Evolutionary conservation across 1,140 invertebrate genomes (phyloP), one percentile per base, ranked within the genome.

Genomic region (Triops longicaudatus): DNA sequence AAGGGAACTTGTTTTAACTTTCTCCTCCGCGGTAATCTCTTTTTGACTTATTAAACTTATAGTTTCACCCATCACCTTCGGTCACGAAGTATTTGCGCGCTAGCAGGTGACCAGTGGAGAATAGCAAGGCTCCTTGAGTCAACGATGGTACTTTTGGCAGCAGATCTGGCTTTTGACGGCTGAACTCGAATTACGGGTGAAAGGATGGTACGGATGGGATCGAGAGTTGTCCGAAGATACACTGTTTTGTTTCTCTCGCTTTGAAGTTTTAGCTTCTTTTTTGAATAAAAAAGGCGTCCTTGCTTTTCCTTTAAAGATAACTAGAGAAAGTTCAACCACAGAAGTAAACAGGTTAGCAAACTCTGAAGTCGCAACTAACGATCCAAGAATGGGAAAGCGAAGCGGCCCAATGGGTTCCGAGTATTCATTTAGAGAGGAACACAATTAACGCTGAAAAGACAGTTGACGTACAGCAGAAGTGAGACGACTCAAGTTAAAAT

Each of bases 331-430:
- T 63, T 63, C 50, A 63, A 63, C 14, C 22, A 22, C 50, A 63
- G 22, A 63, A 63, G 50, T n/a, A 63, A 63, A 63, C 50, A 63
- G 50, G 50, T 63, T 63, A 63, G 50, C 50, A 63, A 63, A 63
- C 17, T 22, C 22, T 22, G 50, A 63, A 17, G 50, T 63, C 50
- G 17, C 22, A 63, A 9, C 50, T 63, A 22, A 6, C 0, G 14
- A 63, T 63, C 22, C 50, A 63, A 17, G 14, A n/a, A 9, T 14
- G 22, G 22, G 50, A 63, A 63, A 63, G 50, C 50, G 50, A 63
- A 22, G 50, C 22, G 9, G 50, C n/a, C 14, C 14, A 63, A 63
- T n/a, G 50, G 17, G 50, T 63, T 63, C 50, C 22, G 50, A 63
- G 22, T 10, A 63, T 6, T 63, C 50, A 22, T 22, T 63, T 22